phyloP scores from a whole-genome alignment of 2,113 vertebrate genomes.

The Pseudois nayaur region DNA sequence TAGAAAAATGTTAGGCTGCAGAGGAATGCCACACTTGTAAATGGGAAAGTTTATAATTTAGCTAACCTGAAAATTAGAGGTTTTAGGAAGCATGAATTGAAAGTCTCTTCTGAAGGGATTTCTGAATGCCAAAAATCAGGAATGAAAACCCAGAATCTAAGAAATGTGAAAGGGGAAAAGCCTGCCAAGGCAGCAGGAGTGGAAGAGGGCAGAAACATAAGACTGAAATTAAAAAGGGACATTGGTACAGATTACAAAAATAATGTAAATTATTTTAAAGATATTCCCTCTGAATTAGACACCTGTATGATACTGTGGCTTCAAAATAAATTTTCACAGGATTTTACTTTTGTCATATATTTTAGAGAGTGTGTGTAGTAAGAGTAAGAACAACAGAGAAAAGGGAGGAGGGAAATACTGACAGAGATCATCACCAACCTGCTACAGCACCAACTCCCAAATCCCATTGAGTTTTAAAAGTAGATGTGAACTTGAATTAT shows the following conservation, averaged over 20 bases:
- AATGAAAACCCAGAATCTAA: not conserved
- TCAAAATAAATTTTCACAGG: not conserved
- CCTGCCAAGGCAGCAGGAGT: not conserved
- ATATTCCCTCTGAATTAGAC: not conserved
- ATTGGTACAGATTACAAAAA: not conserved
- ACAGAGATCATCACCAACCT: not conserved
- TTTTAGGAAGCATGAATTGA: constrained; percentile 29
- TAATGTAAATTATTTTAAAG: not conserved
- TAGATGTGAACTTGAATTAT: not conserved
- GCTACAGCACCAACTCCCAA: not conserved
- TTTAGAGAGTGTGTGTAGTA: not conserved
- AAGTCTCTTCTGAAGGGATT: constrained; percentile 31
- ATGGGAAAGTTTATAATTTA: constrained; percentile 27
- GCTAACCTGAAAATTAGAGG: constrained; percentile 51
- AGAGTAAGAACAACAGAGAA: not conserved
- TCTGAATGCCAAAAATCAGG: constrained; percentile 1
- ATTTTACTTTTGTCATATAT: not conserved
- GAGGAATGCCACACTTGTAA: constrained; percentile 20
- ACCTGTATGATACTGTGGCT: not conserved
- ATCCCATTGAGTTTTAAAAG: not conserved
- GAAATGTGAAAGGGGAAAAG: constrained; percentile 7
- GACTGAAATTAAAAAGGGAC: not conserved
- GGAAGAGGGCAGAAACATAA: not conserved
- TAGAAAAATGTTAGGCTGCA: constrained; percentile 20
- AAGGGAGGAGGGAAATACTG: not conserved